These are phyloP conservation scores for Aphyosemion australe DNA, from an alignment of 2,113 vertebrate species.

Conservation along the genomic window DNA sequence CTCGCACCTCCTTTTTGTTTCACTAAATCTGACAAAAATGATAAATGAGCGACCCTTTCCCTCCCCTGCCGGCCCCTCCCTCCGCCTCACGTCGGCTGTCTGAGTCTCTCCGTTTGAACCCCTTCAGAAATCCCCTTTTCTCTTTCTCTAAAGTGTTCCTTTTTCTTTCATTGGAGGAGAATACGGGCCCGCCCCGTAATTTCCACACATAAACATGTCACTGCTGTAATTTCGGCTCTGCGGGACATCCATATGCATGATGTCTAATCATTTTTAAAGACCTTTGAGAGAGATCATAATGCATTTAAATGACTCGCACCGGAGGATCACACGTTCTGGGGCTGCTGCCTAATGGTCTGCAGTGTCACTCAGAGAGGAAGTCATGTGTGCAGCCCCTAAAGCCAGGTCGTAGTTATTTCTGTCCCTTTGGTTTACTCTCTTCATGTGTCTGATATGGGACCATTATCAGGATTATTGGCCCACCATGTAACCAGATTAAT, in stretches of 20 bases:
- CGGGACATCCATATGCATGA: slow-evolving; percentile 58
- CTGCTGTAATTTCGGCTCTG: slow-evolving; percentile 38
- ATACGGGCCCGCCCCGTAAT: slow-evolving; percentile 46
- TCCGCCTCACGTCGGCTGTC: slow-evolving; percentile 52
- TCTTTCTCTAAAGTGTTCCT: slow-evolving; percentile 12
- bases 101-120: slow-evolving; percentile 59
- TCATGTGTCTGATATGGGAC: slow-evolving; percentile 16
- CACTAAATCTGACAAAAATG: slow-evolving; percentile 72
- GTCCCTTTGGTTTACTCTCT: slow-evolving; percentile 37
- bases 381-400: slow-evolving; percentile 30
- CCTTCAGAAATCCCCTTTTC: slow-evolving; percentile 51
- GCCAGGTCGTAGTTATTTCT: slow-evolving; percentile 49
- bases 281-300: slow-evolving; percentile 37
- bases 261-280: slow-evolving; percentile 35
- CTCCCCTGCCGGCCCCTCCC: slow-evolving; percentile 51
- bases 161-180: not conserved
- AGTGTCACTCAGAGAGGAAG: slow-evolving; percentile 57
- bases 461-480: slow-evolving; percentile 32
- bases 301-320: slow-evolving; percentile 29
- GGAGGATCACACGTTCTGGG: slow-evolving; percentile 18
- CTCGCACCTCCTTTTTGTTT: slow-evolving; percentile 31
- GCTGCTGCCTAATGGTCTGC: slow-evolving; percentile 43
- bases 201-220: slow-evolving; percentile 65
- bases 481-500: slow-evolving; percentile 21
- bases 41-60: slow-evolving; percentile 67